Percentiles rank a stretch among this genome's conserved stretches.
Evolutionary conservation across 2,888 invertebrate species (phyloP).

Genomic region (Piscicola geometra): DNA sequence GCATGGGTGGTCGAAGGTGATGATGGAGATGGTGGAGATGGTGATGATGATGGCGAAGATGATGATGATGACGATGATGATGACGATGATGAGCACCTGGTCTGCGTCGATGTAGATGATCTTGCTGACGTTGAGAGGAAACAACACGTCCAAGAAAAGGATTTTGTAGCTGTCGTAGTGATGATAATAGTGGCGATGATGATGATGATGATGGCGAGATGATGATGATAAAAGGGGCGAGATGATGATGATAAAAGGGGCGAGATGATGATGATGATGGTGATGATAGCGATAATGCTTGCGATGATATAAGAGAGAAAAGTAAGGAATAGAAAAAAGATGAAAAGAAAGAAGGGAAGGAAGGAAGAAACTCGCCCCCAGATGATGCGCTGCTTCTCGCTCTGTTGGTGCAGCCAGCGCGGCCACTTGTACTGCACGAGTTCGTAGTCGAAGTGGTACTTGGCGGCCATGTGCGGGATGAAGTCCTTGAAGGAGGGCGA

Average conservation of each 20-base stretch:
- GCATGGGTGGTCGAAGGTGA: no score
- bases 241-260: no score
- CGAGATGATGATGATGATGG: no score
- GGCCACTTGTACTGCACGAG: slow-evolving; percentile 99
- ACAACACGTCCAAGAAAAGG: slow-evolving; percentile 92
- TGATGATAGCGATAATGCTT: no score
- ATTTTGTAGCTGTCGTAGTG: slow-evolving; percentile 75
- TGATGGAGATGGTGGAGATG: no score
- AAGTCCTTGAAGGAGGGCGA: slow-evolving; percentile 95
- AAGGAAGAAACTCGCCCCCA: slow-evolving; percentile 81
- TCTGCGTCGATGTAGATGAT: slow-evolving; percentile 99
- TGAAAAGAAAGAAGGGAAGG: no score
- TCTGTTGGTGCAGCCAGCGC: slow-evolving; percentile 94
- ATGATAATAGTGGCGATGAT: background rate
- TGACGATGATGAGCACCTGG: no score
- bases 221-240: no score
- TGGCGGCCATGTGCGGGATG: slow-evolving; percentile 86
- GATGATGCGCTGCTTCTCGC: slow-evolving; percentile 95
- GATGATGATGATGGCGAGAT: background rate
- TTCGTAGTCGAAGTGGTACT: slow-evolving; percentile 94
- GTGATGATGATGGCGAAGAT: no score
- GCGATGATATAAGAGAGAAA: no score
- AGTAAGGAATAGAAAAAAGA: no score
- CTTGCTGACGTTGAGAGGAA: slow-evolving; percentile 94
- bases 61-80: no score